These are phyloP conservation scores for Equus przewalskii DNA, from an alignment of 2,113 vertebrate species.

Conservation along the genomic window DNA sequence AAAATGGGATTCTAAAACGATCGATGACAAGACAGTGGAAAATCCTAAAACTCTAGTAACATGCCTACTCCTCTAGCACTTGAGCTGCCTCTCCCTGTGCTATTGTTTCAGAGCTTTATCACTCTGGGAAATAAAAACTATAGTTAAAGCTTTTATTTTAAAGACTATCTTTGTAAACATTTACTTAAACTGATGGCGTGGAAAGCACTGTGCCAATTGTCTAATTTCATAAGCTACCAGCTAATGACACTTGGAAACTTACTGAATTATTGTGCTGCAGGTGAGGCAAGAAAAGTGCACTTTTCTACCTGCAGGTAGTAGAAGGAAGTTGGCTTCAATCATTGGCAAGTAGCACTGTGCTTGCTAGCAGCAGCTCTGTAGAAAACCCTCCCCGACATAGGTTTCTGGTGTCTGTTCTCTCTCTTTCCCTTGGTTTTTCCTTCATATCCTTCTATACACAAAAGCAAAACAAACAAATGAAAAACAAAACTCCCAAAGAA, in stretches of 20 bases:
- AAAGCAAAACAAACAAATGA: not conserved
- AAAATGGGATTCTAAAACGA: not conserved
- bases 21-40: not conserved
- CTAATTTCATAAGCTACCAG: not conserved
- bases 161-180: not conserved
- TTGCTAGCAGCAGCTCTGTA: not conserved
- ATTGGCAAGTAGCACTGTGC: not conserved
- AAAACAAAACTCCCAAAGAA: not conserved
- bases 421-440: not conserved
- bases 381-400: not conserved
- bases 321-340: not conserved
- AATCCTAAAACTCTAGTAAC: not conserved
- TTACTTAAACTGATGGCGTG: not conserved
- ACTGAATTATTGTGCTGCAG: not conserved
- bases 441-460: not conserved
- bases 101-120: not conserved
- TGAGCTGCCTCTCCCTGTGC: rapidly evolving
- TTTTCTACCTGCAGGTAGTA: not conserved
- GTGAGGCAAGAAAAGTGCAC: not conserved
- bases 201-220: not conserved
- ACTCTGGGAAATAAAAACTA: not conserved
- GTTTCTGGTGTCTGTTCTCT: not conserved
- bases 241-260: not conserved
- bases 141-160: not conserved
- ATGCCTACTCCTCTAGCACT: not conserved